Conservation (phyloP, 2,888 invertebrate species). For the Apocheima hispidaria region DNA sequence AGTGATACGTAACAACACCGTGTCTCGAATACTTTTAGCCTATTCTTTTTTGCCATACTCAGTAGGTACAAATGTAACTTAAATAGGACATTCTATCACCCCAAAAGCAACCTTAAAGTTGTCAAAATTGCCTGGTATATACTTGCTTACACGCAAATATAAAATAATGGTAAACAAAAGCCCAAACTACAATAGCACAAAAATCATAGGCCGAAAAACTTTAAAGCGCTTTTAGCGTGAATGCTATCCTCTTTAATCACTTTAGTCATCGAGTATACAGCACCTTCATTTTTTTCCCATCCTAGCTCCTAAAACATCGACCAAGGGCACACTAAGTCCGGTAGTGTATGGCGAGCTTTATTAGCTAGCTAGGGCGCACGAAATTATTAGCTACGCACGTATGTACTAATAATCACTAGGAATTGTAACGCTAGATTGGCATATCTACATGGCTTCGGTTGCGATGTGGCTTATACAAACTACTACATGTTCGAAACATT, state of each 20-base stretch:
- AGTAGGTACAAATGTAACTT: neutral
- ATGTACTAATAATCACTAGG: constrained; percentile 48
- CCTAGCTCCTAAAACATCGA: constrained; percentile 36
- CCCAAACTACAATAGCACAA: neutral
- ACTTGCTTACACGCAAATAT: neutral
- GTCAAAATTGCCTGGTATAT: neutral
- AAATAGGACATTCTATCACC: neutral
- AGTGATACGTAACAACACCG: constrained; percentile 30
- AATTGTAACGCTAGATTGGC: constrained; percentile 56
- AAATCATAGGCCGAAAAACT: neutral
- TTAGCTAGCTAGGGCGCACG: constrained; percentile 48
- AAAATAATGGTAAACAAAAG: neutral
- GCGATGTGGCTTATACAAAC: constrained; percentile 38
- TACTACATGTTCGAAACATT: too few species aligned
- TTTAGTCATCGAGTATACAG: constrained; percentile 8
- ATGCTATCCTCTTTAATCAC: neutral
- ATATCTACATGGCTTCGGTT: constrained; percentile 52
- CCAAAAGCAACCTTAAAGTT: neutral
- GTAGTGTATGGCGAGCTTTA: constrained; percentile 48
- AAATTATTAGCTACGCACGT: constrained; percentile 54
- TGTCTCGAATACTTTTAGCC: constrained; percentile 14
- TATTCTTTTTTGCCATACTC: constrained; percentile 1
- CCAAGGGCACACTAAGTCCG: constrained; percentile 44
- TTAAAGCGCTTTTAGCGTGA: neutral
- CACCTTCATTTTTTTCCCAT: constrained; percentile 4